Evolutionary conservation across 2,888 invertebrate species (phyloP).

Genomic region (Melanophora roralis): DNA sequence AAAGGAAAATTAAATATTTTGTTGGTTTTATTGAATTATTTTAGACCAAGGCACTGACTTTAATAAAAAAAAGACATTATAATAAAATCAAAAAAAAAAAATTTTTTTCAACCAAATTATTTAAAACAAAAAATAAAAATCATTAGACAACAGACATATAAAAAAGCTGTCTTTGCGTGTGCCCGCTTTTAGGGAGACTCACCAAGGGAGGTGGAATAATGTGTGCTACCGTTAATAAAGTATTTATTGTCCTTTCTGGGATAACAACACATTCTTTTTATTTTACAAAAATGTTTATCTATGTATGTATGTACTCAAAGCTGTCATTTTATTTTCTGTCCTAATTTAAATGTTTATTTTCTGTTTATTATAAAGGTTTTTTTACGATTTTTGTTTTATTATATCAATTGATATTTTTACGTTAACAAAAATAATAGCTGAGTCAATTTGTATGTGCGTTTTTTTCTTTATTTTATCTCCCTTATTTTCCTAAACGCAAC

Average conservation of each 20-base stretch:
- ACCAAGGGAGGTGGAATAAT: too few species aligned
- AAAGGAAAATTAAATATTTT: not conserved
- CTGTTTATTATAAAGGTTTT: not conserved
- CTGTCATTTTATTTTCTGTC: not conserved
- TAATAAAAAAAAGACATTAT: not conserved
- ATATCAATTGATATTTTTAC: not conserved
- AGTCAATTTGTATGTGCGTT: conserved; percentile 6
- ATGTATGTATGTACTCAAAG: not conserved
- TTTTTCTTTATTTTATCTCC: not conserved
- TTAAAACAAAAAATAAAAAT: not conserved
- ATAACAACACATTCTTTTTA: too few species aligned
- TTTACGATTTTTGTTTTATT: not conserved
- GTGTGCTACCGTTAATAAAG: conserved; percentile 8
- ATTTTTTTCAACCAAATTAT: conserved; percentile 3
- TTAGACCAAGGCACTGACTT: not conserved
- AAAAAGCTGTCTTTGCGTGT: not conserved
- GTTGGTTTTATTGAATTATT: not conserved
- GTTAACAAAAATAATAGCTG: conserved; percentile 6
- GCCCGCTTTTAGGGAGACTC: not conserved
- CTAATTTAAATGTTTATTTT: conserved; percentile 4
- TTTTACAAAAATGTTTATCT: not conserved
- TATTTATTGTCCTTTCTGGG: too few species aligned
- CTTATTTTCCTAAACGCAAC: too few species aligned
- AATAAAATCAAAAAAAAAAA: not conserved
- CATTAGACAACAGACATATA: not conserved